Evolutionary conservation across 1,140 invertebrate species (phyloP).

Genomic region (Saxidomus purpurata): DNA sequence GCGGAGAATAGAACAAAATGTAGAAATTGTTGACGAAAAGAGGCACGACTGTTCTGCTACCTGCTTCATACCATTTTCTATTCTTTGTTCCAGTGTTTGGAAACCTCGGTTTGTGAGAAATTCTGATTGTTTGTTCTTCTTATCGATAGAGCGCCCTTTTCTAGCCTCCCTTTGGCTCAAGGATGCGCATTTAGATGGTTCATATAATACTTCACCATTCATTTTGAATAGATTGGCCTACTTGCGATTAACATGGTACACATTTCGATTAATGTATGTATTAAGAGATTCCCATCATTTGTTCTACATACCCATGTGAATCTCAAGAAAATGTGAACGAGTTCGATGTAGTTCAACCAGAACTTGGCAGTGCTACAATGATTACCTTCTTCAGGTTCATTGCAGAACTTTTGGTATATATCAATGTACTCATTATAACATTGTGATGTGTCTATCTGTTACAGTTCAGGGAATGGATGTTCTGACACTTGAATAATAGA

Average conservation of each 20-base stretch:
- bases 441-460: background rate
- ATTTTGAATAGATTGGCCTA: constrained; percentile 57
- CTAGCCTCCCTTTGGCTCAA: constrained; percentile 3
- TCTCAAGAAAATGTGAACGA: constrained; percentile 24
- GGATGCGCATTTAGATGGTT: constrained; percentile 62
- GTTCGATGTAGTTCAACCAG: constrained; percentile 64
- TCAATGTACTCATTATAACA: background rate
- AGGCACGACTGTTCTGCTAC: too few relatives aligned
- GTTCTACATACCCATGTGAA: constrained; percentile 49
- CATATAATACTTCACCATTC: constrained; percentile 49
- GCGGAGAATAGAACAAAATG: too few relatives aligned
- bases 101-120: constrained; percentile 63
- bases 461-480: background rate
- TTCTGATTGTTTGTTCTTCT: constrained; percentile 58
- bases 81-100: constrained; percentile 69
- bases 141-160: constrained; percentile 63
- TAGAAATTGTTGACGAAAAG: too few relatives aligned
- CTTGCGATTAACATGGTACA: constrained; percentile 60
- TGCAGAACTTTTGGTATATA: background rate
- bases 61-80: too few relatives aligned
- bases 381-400: background rate
- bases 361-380: constrained; percentile 68
- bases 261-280: constrained; percentile 30
- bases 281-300: constrained; percentile 50
- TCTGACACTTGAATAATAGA: background rate